Evolutionary conservation across 2,797 vertebrate genomes (phyloP).

Genomic region (Cirrhinus mrigala): DNA sequence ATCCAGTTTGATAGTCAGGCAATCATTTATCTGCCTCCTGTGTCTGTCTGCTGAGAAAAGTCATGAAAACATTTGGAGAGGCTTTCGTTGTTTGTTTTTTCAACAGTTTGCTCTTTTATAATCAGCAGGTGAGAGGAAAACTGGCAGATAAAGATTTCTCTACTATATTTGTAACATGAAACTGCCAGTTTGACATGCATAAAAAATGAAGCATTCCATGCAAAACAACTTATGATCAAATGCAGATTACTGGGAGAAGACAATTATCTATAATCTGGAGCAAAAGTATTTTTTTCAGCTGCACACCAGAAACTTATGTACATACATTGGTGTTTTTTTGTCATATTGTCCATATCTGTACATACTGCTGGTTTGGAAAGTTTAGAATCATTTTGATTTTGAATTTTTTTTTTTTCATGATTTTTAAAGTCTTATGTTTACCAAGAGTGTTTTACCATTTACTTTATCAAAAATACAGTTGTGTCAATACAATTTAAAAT

Average conservation of each 20-base stretch:
- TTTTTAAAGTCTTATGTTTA: not conserved
- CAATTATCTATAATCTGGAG: not conserved
- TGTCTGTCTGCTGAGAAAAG: conserved; percentile 45
- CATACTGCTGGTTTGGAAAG: not conserved
- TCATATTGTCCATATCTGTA: not conserved
- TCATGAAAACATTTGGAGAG: not conserved
- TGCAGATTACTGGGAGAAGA: not conserved
- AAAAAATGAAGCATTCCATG: not conserved
- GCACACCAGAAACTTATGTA: not conserved
- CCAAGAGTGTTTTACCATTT: conserved; percentile 3
- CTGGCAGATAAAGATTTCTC: not conserved
- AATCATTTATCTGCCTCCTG: conserved; percentile 40
- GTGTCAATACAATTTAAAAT: not conserved
- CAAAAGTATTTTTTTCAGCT: not conserved
- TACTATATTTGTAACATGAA: not conserved
- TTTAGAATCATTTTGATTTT: no score
- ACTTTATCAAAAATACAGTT: not conserved
- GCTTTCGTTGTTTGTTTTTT: not conserved
- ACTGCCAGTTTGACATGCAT: not conserved
- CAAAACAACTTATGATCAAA: not conserved
- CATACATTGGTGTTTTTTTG: not conserved
- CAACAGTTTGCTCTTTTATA: not conserved
- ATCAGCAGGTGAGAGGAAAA: not conserved
- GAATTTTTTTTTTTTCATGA: no score
- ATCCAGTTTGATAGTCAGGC: conserved; percentile 32